phyloP scores from a whole-genome alignment of 2,888 invertebrate genomes.

The Odontocerum albicorne region DNA sequence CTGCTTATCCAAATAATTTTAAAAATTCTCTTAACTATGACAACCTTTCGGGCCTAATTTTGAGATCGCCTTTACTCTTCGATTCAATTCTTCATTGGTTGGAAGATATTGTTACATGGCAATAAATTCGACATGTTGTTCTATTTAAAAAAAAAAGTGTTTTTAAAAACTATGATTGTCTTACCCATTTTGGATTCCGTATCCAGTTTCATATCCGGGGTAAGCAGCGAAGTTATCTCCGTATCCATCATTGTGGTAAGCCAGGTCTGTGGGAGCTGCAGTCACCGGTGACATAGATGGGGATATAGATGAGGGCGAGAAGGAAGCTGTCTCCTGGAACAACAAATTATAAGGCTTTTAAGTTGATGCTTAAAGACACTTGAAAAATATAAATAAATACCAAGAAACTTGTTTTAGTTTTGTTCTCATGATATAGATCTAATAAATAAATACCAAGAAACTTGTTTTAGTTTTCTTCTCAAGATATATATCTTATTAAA shows the following conservation, averaged over 20 bases:
- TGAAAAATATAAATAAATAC: not conserved
- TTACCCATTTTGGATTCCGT: constrained; percentile 33
- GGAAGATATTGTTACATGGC: no score
- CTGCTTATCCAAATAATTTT: no score
- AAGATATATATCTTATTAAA: not conserved
- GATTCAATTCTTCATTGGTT: no score
- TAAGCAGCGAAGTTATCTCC: constrained; percentile 18
- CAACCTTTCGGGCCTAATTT: no score
- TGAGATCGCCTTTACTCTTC: no score
- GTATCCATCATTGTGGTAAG: constrained; percentile 21
- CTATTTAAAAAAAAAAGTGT: no score
- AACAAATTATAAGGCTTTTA: no score
- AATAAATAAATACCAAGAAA: not conserved
- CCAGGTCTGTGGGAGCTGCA: constrained; percentile 1
- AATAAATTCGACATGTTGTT: no score
- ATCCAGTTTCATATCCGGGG: constrained; percentile 30
- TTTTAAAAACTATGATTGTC: not conserved
- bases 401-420: not conserved
- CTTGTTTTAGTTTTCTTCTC: not conserved
- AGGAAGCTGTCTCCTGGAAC: constrained; percentile 13
- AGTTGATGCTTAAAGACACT: no score
- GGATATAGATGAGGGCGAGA: constrained; percentile 14
- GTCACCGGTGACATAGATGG: constrained; percentile 4
- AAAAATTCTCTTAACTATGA: no score
- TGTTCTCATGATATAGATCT: not conserved